phyloP scores from a whole-genome alignment of 2,113 vertebrate species.

The Epinephelus fuscoguttatus region DNA sequence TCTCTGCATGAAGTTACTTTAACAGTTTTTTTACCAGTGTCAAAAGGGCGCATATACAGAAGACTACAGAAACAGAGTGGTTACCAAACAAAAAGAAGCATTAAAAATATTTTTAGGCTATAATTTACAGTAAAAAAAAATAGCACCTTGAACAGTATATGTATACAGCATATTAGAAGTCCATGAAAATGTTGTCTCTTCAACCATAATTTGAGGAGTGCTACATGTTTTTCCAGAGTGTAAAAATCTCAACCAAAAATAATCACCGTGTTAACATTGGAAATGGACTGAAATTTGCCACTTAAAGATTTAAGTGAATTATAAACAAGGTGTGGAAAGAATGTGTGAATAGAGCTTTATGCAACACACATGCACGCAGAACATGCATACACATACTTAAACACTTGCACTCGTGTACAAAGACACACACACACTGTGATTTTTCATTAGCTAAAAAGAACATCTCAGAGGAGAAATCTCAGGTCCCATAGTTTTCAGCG shows the following conservation, averaged over 20 bases:
- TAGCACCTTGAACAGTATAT: too few species aligned
- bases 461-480: slow-evolving; percentile 49
- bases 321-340: neutral
- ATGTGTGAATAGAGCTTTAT: slow-evolving; percentile 18
- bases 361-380: neutral
- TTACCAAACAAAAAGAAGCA: too few species aligned
- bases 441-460: slow-evolving; percentile 44
- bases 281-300: neutral
- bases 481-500: slow-evolving; percentile 43
- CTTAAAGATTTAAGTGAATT: neutral
- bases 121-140: too few species aligned
- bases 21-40: too few species aligned
- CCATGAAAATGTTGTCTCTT: too few species aligned
- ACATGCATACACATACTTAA: neutral
- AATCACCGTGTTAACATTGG: neutral
- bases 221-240: neutral
- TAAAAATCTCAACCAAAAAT: neutral
- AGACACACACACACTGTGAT: slow-evolving; percentile 9
- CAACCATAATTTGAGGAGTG: neutral
- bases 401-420: neutral
- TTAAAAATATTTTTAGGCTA: too few species aligned
- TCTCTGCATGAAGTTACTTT: too few species aligned
- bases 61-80: too few species aligned
- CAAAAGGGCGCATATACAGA: too few species aligned
- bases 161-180: too few species aligned